Conservation (phyloP, 2,888 invertebrate species). For the Drosophila neotestacea region DNA sequence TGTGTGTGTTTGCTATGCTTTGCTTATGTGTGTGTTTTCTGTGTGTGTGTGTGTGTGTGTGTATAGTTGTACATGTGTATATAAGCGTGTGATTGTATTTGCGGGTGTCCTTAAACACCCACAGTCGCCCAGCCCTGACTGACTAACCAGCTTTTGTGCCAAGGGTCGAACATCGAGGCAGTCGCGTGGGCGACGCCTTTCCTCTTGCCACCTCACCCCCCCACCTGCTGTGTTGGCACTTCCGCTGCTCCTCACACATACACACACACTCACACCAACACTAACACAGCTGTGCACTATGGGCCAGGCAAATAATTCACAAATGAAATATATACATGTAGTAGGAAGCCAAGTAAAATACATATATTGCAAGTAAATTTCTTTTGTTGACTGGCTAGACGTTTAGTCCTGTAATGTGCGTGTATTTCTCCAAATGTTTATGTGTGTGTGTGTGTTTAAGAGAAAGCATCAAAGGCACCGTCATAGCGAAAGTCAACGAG, state of each 20-base stretch:
- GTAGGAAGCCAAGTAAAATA: constrained; percentile 71
- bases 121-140: constrained; percentile 49
- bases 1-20: constrained; percentile 32
- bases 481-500: constrained; percentile 5
- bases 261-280: constrained; percentile 30
- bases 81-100: constrained; percentile 26
- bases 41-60: constrained; percentile 2
- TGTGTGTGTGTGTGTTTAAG: constrained; percentile 9
- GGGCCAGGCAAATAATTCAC: constrained; percentile 71
- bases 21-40: constrained; percentile 13
- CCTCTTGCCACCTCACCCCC: constrained; percentile 12
- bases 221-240: constrained; percentile 53
- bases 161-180: constrained; percentile 75
- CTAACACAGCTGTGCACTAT: constrained; percentile 45
- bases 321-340: constrained; percentile 55
- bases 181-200: constrained; percentile 68
- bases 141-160: constrained; percentile 78
- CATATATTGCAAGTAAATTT: constrained; percentile 74
- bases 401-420: constrained; percentile 45
- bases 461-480: constrained; percentile 22
- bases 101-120: constrained; percentile 45
- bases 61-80: constrained; percentile 16
- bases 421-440: constrained; percentile 12
- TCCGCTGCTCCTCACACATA: constrained; percentile 52
- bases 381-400: constrained; percentile 75